These are phyloP conservation scores for Platerodrilus igneus DNA, from an alignment of 2,888 invertebrate species.

Conservation along the genomic window DNA sequence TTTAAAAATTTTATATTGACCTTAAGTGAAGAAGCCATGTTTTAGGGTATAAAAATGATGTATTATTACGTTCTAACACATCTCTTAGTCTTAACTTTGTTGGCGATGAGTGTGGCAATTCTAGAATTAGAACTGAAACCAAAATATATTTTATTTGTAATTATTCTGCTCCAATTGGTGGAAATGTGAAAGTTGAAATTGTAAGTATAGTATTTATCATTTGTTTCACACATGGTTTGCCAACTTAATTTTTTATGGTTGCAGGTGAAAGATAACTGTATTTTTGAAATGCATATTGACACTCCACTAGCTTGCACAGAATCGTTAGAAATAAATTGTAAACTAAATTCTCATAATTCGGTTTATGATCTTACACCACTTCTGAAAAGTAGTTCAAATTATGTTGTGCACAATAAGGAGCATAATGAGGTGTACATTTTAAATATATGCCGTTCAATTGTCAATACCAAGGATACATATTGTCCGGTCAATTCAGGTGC, in stretches of 20 bases:
- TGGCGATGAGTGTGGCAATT: constrained; percentile 5
- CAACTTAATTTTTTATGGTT: constrained; percentile 5
- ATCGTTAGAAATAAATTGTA: constrained; percentile 3
- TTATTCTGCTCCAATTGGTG: constrained; percentile 1
- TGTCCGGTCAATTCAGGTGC: constrained; percentile 7
- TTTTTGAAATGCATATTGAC: constrained; percentile 12
- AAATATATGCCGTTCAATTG: constrained; percentile 16
- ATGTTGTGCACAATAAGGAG: constrained; percentile 3
- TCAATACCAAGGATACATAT: not conserved
- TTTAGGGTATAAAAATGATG: constrained; percentile 8
- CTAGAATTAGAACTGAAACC: not conserved
- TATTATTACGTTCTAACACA: constrained; percentile 1
- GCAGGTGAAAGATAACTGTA: constrained; percentile 9
- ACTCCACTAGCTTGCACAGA: constrained; percentile 14
- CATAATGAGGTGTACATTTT: constrained; percentile 7
- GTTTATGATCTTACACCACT: constrained; percentile 10
- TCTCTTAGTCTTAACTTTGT: constrained; percentile 8
- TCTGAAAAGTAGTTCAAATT: constrained; percentile 5
- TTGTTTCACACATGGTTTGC: not conserved
- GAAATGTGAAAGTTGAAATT: constrained; percentile 3
- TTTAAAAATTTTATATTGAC: not conserved
- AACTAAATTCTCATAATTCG: not conserved
- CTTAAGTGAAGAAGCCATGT: not conserved
- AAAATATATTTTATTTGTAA: constrained; percentile 12
- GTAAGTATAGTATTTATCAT: constrained; percentile 3